phyloP scores from a whole-genome alignment of 1,140 invertebrate genomes.

The Aphaenogaster rudis region DNA sequence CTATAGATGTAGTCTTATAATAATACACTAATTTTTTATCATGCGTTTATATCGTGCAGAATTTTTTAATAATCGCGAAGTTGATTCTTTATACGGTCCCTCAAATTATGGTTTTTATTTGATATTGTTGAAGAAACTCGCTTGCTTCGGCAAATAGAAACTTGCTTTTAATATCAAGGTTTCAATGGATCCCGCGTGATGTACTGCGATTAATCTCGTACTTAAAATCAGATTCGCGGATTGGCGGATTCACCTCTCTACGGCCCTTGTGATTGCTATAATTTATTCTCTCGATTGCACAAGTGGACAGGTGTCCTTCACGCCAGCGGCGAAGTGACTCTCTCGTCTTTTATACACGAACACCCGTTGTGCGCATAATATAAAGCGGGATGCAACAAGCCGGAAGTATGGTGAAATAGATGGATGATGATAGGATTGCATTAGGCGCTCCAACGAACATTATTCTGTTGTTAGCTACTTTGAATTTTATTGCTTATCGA shows the following conservation, averaged over 20 bases:
- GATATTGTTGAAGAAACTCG: not conserved
- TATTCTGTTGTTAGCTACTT: constrained; percentile 8
- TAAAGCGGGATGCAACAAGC: constrained; percentile 72
- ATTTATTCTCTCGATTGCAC: constrained; percentile 22
- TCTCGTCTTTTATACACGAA: constrained; percentile 9
- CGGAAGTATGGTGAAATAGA: constrained; percentile 76
- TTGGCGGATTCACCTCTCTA: not conserved
- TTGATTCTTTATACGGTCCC: not conserved
- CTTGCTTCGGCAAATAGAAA: not conserved
- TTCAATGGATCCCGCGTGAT: too few species aligned
- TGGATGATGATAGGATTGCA: constrained; percentile 68
- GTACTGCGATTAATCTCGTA: constrained; percentile 14
- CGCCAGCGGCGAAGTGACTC: not conserved
- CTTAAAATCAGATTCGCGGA: not conserved
- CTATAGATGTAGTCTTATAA: not conserved
- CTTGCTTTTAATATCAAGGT: not conserved
- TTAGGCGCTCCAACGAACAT: constrained; percentile 18
- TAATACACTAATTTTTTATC: not conserved
- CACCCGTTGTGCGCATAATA: constrained; percentile 65
- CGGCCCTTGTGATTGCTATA: constrained; percentile 17
- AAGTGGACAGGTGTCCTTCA: constrained; percentile 20
- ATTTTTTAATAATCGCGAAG: not conserved
- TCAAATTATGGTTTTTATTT: not conserved
- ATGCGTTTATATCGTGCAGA: not conserved
- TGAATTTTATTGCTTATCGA: constrained; percentile 24